These are phyloP conservation scores for Hydractinia symbiolongicarpus DNA, from an alignment of 30 jellyfish, hydroid and myxozoan genomes.

Conservation along the genomic window DNA sequence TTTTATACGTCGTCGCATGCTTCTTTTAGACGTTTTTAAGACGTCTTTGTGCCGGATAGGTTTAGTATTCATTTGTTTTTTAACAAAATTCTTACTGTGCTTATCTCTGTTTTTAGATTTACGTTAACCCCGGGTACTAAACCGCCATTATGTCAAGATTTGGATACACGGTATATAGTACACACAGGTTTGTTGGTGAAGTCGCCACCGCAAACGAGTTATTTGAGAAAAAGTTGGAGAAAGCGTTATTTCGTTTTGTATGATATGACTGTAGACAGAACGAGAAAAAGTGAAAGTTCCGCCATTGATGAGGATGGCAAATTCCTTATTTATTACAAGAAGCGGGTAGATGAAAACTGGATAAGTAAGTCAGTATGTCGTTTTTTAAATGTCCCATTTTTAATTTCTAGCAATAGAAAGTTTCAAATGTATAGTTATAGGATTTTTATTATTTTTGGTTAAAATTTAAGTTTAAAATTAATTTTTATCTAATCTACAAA, in stretches of 20 bases:
- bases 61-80: too few relatives aligned
- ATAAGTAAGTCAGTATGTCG: neutral
- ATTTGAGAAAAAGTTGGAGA: neutral
- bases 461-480: too few relatives aligned
- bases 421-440: too few relatives aligned
- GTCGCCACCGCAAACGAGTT: neutral
- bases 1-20: too few relatives aligned
- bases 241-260: slow-evolving; percentile 1
- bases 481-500: too few relatives aligned
- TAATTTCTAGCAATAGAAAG: too few relatives aligned
- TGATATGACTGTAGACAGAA: neutral
- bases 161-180: neutral
- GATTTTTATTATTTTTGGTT: too few relatives aligned
- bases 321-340: neutral
- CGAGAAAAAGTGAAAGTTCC: neutral
- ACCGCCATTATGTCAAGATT: neutral
- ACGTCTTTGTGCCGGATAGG: too few relatives aligned
- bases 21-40: too few relatives aligned
- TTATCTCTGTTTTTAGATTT: neutral
- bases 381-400: neutral
- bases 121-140: neutral
- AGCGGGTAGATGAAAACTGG: neutral
- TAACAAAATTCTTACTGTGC: too few relatives aligned
- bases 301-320: neutral
- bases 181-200: neutral